Conservation (phyloP, 2,113 vertebrate species). For the Psettodes erumei region DNA sequence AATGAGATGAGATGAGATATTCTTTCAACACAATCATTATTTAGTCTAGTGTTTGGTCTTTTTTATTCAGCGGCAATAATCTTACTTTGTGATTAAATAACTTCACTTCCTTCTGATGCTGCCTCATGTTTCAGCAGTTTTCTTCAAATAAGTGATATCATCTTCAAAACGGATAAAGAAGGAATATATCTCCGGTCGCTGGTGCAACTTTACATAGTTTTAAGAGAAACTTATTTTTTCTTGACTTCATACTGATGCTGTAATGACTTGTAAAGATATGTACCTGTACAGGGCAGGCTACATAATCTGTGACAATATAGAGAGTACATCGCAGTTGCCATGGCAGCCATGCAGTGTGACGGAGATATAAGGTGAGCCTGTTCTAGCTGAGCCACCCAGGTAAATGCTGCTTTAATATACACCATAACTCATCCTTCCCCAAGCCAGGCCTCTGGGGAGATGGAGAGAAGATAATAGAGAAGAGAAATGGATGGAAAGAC, state of each 20-base stretch:
- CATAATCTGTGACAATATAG: conserved; percentile 23
- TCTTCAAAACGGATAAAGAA: too few species aligned
- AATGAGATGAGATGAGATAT: background rate
- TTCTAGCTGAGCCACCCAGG: conserved; percentile 64
- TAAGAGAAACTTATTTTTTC: background rate
- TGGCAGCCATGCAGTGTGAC: conserved; percentile 53
- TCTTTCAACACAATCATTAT: background rate
- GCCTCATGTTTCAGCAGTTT: background rate
- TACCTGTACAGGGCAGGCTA: background rate
- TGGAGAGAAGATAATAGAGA: conserved; percentile 63
- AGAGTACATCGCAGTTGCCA: conserved; percentile 41
- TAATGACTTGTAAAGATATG: background rate
- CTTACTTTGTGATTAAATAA: background rate
- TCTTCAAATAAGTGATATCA: background rate
- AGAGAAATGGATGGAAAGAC: conserved; percentile 56
- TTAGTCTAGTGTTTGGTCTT: too few species aligned
- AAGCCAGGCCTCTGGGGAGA: conserved; percentile 51
- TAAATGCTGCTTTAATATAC: conserved; percentile 74
- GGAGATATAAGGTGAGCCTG: conserved; percentile 63
- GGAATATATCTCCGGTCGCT: background rate
- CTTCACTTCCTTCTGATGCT: background rate
- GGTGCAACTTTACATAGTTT: background rate
- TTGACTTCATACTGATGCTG: background rate
- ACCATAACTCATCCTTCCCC: conserved; percentile 70
- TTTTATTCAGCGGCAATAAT: too few species aligned